These are phyloP conservation scores for Mesocricetus auratus DNA, from an alignment of 2,113 vertebrate genomes.

Conservation along the genomic window DNA sequence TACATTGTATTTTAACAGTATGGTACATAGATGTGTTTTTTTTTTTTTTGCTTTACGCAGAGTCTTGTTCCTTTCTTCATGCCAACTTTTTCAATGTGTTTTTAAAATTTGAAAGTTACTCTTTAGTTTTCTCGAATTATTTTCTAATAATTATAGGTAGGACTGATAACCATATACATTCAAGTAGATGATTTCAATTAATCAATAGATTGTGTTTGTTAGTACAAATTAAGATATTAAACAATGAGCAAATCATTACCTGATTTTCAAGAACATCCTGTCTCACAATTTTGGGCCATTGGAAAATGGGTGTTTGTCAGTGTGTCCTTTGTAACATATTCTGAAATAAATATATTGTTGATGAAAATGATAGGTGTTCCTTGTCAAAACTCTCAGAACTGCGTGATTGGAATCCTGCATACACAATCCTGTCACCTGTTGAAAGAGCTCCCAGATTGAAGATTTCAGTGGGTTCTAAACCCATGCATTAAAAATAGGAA, in stretches of 20 bases:
- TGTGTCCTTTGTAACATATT: constrained; percentile 24
- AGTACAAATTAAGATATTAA: constrained; percentile 14
- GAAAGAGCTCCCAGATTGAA: constrained; percentile 23
- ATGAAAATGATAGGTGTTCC: constrained; percentile 46
- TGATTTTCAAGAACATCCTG: constrained; percentile 31
- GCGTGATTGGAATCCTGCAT: neutral
- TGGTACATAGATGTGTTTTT: neutral
- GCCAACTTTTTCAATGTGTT: neutral
- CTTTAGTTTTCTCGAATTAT: constrained; percentile 2
- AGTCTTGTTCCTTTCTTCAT: neutral
- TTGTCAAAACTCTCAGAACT: constrained; percentile 18
- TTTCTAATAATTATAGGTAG: neutral
- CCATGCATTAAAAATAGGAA: constrained; percentile 40
- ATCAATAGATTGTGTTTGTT: constrained; percentile 8
- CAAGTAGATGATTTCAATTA: neutral
- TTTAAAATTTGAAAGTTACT: neutral
- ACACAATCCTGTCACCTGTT: neutral
- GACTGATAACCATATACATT: neutral
- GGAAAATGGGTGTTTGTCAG: constrained; percentile 8
- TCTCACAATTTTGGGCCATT: constrained; percentile 44
- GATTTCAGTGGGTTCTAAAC: constrained; percentile 23
- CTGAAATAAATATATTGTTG: constrained; percentile 17
- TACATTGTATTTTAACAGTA: neutral
- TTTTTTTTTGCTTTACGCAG: neutral
- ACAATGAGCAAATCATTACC: neutral